Evolutionary conservation across 2,888 invertebrate species (phyloP).

Genomic region (Zygothrica quintamaculata): DNA sequence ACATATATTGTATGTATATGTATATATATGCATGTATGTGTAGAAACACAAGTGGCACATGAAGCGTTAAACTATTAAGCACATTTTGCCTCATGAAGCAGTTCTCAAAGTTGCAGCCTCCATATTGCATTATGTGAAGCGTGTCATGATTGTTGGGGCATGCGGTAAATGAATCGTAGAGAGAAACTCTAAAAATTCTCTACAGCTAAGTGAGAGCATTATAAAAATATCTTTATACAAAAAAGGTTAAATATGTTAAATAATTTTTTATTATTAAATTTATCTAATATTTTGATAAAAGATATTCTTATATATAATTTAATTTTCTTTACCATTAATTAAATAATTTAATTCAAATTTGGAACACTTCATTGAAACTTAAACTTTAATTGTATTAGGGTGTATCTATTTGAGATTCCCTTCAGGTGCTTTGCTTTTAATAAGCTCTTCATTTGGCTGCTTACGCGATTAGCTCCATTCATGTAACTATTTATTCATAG

Average conservation of each 20-base stretch:
- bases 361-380: too few relatives aligned
- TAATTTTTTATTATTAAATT: too few relatives aligned
- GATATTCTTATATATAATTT: too few relatives aligned
- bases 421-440: not conserved
- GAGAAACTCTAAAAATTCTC: constrained; percentile 3
- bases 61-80: constrained; percentile 72
- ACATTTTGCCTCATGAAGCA: constrained; percentile 42
- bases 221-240: not conserved
- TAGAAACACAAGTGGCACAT: constrained; percentile 44
- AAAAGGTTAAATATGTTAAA: too few relatives aligned
- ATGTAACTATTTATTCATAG: constrained; percentile 31
- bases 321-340: too few relatives aligned
- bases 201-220: not conserved
- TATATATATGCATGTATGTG: not conserved
- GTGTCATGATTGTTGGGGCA: constrained; percentile 29
- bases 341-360: too few relatives aligned
- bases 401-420: not conserved
- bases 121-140: constrained; percentile 3
- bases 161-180: constrained; percentile 21
- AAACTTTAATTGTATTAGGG: too few relatives aligned
- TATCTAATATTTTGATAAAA: too few relatives aligned
- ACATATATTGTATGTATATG: not conserved
- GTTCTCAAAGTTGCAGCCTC: constrained; percentile 19
- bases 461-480: constrained; percentile 42
- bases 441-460: constrained; percentile 2